These are phyloP conservation scores for Epirrita christyi DNA, from an alignment of 2,888 invertebrate species.

Conservation along the genomic window DNA sequence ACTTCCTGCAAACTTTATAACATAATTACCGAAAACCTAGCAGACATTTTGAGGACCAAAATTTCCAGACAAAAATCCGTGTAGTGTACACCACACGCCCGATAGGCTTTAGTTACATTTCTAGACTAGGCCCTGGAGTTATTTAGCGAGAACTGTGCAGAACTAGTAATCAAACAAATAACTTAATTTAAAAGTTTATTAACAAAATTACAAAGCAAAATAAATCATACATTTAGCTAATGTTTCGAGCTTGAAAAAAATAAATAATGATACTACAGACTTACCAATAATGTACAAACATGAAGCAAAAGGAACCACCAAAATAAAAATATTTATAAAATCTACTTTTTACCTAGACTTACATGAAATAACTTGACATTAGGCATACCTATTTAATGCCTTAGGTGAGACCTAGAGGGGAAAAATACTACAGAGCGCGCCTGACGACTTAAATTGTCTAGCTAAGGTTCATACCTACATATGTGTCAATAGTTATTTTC, in stretches of 20 bases:
- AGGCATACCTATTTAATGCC: background rate
- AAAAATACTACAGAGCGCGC: slow-evolving; percentile 3
- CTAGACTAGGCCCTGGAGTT: too few species aligned
- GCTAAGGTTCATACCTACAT: too few species aligned
- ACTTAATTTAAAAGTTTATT: slow-evolving; percentile 43
- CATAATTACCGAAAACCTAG: too few species aligned
- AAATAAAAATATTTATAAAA: slow-evolving; percentile 27
- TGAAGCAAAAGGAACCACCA: slow-evolving; percentile 28
- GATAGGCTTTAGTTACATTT: too few species aligned
- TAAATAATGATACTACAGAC: slow-evolving; percentile 41
- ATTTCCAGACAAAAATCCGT: too few species aligned
- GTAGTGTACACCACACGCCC: too few species aligned
- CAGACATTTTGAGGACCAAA: too few species aligned
- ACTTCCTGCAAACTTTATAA: too few species aligned
- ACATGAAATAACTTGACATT: slow-evolving; percentile 8
- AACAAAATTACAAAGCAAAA: slow-evolving; percentile 52
- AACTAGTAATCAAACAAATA: slow-evolving; percentile 7
- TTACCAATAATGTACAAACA: slow-evolving; percentile 27
- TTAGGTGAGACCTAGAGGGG: background rate
- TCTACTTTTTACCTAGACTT: slow-evolving; percentile 23
- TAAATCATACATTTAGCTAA: slow-evolving; percentile 32
- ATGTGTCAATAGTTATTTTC: too few species aligned
- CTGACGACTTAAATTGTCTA: too few species aligned
- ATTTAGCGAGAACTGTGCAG: too few species aligned
- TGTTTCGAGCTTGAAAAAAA: slow-evolving; percentile 40